phyloP scores from a whole-genome alignment of 2,888 invertebrate species.

The Dolichopus griseipennis region DNA sequence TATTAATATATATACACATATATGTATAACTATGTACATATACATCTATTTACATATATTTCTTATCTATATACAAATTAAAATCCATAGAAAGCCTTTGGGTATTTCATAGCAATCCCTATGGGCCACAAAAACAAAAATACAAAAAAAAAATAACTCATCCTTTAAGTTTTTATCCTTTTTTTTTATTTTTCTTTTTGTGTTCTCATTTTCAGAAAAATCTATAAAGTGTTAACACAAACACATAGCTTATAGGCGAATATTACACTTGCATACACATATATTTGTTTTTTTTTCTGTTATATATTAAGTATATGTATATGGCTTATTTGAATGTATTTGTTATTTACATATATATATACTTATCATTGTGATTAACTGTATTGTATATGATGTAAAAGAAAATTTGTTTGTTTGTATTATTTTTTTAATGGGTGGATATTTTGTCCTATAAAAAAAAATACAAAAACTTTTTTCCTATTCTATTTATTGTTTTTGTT shows the following conservation, averaged over 20 bases:
- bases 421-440: not conserved
- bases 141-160: not conserved
- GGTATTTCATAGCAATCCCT: not conserved
- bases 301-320: not conserved
- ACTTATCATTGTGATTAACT: not conserved
- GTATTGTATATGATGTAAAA: not conserved
- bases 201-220: not conserved
- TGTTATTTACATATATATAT: not conserved
- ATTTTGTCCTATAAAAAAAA: not conserved
- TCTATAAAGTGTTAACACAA: conserved; percentile 3
- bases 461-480: too few species aligned
- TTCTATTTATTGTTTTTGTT: too few species aligned
- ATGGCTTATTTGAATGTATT: not conserved
- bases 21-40: not conserved
- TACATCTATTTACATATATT: not conserved
- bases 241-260: conserved; percentile 4
- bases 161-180: not conserved
- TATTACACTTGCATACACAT: not conserved
- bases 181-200: not conserved
- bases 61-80: not conserved
- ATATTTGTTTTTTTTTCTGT: not conserved
- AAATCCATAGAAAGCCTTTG: not conserved
- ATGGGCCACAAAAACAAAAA: not conserved
- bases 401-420: too few species aligned
- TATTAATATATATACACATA: not conserved